Percentiles rank a stretch among this genome's conserved stretches.
Evolutionary conservation across 2,888 invertebrate species (phyloP).

Genomic region (Rhimphoctona megacephalus): DNA sequence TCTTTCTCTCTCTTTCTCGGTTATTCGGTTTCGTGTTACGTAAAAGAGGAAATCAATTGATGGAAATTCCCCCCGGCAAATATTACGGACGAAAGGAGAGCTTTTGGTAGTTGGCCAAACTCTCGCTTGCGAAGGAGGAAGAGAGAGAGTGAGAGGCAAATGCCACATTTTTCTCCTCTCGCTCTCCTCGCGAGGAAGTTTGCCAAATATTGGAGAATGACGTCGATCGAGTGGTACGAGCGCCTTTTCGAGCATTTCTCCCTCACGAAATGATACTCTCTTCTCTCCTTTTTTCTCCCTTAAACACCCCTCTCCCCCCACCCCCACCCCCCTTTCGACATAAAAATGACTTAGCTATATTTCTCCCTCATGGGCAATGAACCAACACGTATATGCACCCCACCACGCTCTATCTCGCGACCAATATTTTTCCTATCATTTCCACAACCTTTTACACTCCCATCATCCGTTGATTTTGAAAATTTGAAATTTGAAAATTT

Average conservation of each 20-base stretch:
- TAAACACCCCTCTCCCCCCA: not conserved
- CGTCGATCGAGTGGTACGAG: conserved; percentile 63
- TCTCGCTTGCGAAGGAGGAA: conserved; percentile 13
- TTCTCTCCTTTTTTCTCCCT: conserved; percentile 1
- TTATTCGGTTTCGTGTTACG: conserved; percentile 67
- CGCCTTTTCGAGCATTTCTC: conserved; percentile 28
- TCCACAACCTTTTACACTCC: conserved; percentile 16
- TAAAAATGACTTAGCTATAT: conserved; percentile 13
- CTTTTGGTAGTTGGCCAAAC: conserved; percentile 69
- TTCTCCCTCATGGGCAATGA: conserved; percentile 13
- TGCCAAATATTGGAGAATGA: conserved; percentile 65
- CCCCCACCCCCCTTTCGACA: not conserved
- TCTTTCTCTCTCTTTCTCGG: conserved; percentile 38
- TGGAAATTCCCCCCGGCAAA: conserved; percentile 68
- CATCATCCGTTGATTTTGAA: not conserved
- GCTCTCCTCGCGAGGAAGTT: conserved; percentile 40
- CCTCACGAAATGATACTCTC: conserved; percentile 15
- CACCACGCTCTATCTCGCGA: conserved; percentile 4
- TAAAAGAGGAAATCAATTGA: conserved; percentile 71
- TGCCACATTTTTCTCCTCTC: not conserved
- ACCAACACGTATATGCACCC: not conserved
- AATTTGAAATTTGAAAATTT: no score
- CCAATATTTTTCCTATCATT: conserved; percentile 18
- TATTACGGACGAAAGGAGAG: conserved; percentile 66
- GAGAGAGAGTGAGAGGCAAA: conserved; percentile 33